A percentile compares a stretch with the other conserved stretches of the same genome.
phyloP scores from a whole-genome alignment of 2,888 invertebrate genomes.

The Cylindroiulus punctatus region DNA sequence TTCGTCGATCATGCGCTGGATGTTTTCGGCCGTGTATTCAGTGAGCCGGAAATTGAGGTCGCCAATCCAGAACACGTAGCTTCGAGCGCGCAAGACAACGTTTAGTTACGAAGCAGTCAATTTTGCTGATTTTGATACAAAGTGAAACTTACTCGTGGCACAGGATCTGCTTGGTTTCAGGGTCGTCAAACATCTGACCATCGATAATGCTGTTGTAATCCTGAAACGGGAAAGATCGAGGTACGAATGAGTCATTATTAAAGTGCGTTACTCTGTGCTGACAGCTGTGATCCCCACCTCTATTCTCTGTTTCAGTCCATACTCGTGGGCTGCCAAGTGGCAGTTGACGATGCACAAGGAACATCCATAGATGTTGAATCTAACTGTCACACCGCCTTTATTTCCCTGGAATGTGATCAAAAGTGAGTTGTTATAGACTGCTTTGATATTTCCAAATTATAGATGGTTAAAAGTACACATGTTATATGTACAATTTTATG shows the following conservation, averaged over 20 bases:
- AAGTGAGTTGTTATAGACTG: too few species aligned
- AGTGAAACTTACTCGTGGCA: constrained; percentile 84
- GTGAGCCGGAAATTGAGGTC: constrained; percentile 87
- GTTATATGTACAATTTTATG: too few species aligned
- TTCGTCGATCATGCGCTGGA: constrained; percentile 74
- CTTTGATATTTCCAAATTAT: too few species aligned
- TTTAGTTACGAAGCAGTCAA: neutral
- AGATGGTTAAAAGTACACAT: too few species aligned
- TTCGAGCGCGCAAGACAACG: constrained; percentile 65
- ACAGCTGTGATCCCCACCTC: constrained; percentile 65
- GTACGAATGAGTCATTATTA: neutral
- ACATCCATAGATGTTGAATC: constrained; percentile 87
- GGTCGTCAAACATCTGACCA: constrained; percentile 79
- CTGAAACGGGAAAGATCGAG: constrained; percentile 58
- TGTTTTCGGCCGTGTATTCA: constrained; percentile 74
- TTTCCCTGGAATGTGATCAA: constrained; percentile 77
- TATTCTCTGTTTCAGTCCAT: constrained; percentile 83
- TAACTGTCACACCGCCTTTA: constrained; percentile 91
- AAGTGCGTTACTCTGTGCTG: neutral
- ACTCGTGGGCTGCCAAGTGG: constrained; percentile 90
- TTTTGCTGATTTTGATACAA: neutral
- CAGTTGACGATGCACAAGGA: constrained; percentile 89
- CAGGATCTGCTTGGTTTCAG: constrained; percentile 82
- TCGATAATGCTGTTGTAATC: constrained; percentile 89
- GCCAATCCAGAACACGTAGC: constrained; percentile 91